phyloP scores from a whole-genome alignment of 1,140 invertebrate genomes.

The Magallana gigas region DNA sequence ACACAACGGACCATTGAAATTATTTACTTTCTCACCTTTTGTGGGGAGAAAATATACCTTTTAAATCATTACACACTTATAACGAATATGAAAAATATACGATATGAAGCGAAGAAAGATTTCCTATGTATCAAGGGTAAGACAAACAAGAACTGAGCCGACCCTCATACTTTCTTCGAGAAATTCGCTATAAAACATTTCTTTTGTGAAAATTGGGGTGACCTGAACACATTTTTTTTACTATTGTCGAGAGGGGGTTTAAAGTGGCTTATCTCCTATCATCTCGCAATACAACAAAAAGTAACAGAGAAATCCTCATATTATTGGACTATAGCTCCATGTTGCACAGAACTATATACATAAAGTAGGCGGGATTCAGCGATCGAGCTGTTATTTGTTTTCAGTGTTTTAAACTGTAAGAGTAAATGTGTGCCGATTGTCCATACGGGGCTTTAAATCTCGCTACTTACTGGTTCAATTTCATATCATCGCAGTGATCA shows the following conservation, averaged over 20 bases:
- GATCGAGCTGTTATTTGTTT: not conserved
- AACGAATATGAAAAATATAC: not conserved
- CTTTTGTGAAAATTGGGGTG: not conserved
- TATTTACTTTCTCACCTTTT: constrained; percentile 31
- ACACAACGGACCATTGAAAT: not conserved
- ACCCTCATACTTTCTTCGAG: not conserved
- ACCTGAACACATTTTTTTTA: not conserved
- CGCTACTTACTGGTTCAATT: constrained; percentile 26
- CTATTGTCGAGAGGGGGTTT: not conserved
- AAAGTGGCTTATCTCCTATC: not conserved
- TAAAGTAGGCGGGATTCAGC: not conserved
- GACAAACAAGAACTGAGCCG: not conserved
- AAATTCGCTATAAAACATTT: too few species aligned
- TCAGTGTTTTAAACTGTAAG: constrained; percentile 12
- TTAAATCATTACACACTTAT: not conserved
- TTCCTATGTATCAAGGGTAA: not conserved
- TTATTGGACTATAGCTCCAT: not conserved
- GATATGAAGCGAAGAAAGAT: not conserved
- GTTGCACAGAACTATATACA: not conserved
- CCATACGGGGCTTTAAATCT: constrained; percentile 19
- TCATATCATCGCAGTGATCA: constrained; percentile 1
- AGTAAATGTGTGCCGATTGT: constrained; percentile 17
- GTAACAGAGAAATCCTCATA: not conserved
- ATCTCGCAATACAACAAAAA: not conserved
- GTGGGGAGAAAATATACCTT: not conserved